These are phyloP conservation scores for Pogonus chalceus DNA, from an alignment of 1,140 invertebrate species.

Conservation along the genomic window DNA sequence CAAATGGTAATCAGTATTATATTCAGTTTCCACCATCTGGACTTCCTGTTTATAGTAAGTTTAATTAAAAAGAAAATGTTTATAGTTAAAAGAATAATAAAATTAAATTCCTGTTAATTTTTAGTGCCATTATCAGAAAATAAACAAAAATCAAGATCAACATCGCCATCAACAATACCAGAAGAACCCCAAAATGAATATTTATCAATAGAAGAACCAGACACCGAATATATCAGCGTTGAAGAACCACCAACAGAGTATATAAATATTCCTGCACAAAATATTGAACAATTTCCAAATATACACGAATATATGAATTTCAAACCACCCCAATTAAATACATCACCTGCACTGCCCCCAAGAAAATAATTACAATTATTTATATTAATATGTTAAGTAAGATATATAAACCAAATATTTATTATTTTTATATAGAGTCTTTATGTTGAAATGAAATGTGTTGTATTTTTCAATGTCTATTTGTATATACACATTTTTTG, in stretches of 20 bases:
- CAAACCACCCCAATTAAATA: not conserved
- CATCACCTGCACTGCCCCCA: not conserved
- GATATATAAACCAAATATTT: not conserved
- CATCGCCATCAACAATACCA: no score
- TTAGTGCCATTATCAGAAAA: not conserved
- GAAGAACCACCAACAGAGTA: not conserved
- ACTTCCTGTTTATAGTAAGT: constrained; percentile 37
- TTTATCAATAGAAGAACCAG: not conserved
- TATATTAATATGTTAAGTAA: not conserved
- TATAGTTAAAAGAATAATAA: not conserved
- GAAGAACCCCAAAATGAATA: no score
- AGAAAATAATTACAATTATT: not conserved
- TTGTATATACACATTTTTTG: constrained; percentile 5
- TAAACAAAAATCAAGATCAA: not conserved
- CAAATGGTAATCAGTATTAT: constrained; percentile 34
- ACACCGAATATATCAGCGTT: not conserved
- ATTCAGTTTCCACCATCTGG: constrained; percentile 43
- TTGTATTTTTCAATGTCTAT: not conserved
- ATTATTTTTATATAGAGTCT: not conserved
- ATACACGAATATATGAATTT: constrained; percentile 6
- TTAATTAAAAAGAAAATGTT: no score
- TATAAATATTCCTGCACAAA: not conserved
- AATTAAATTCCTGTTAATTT: not conserved
- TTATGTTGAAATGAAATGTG: not conserved
- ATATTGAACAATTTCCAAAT: not conserved